phyloP scores from a whole-genome alignment of 1,140 invertebrate species.

The Leptopilina boulardi region DNA sequence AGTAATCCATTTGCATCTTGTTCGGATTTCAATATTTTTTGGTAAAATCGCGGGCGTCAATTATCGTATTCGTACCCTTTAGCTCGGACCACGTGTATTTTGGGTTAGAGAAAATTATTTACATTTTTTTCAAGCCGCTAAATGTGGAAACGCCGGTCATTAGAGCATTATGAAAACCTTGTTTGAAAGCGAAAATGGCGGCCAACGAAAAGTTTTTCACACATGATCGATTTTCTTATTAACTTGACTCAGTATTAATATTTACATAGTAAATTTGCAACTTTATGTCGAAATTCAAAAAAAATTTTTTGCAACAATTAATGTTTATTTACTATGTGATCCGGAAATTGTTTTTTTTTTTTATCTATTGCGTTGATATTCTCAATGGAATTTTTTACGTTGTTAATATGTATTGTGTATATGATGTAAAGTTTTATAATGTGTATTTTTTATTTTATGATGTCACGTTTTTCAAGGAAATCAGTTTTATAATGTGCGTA shows the following conservation, averaged over 20 bases:
- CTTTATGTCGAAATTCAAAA: no score
- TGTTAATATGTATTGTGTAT: no score
- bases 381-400: background rate
- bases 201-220: background rate
- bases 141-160: slow-evolving; percentile 15
- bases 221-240: background rate
- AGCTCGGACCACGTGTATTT: background rate
- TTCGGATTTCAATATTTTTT: background rate
- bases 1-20: background rate
- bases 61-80: background rate
- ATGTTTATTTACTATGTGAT: no score
- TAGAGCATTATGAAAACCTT: background rate
- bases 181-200: slow-evolving; percentile 25
- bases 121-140: background rate
- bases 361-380: background rate
- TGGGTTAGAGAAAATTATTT: background rate
- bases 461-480: background rate
- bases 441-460: no score
- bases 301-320: no score
- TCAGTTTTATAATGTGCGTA: background rate
- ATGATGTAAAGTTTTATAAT: no score
- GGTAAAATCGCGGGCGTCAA: slow-evolving; percentile 3
- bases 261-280: background rate
- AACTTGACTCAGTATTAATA: background rate
- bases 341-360: no score